These are phyloP conservation scores for Drosophila austrosaltans DNA, from an alignment of 2,888 invertebrate genomes.

Conservation along the genomic window DNA sequence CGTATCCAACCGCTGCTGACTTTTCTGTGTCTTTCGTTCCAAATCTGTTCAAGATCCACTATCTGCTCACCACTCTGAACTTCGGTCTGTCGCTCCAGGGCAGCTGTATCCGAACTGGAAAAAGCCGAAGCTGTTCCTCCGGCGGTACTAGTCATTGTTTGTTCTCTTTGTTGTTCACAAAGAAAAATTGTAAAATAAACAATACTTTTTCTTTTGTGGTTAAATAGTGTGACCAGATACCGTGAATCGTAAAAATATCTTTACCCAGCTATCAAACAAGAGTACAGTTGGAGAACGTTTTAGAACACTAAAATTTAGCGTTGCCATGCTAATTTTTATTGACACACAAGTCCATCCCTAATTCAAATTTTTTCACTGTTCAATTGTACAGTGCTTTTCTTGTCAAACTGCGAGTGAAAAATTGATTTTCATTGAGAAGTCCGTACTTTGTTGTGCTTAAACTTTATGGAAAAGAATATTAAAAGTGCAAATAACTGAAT, in stretches of 20 bases:
- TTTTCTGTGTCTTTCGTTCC: conserved; percentile 79
- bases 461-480: neutral
- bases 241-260: neutral
- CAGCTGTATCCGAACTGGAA: conserved; percentile 79
- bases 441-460: neutral
- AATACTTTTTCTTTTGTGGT: neutral
- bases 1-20: conserved; percentile 87
- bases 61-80: conserved; percentile 36
- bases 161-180: neutral
- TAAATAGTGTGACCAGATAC: neutral
- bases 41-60: conserved; percentile 76
- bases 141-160: neutral
- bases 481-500: neutral
- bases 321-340: no score
- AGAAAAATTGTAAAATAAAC: conserved; percentile 1
- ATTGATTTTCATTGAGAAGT: neutral
- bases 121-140: conserved; percentile 72
- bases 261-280: no score
- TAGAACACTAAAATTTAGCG: no score
- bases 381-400: neutral
- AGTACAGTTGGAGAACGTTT: no score
- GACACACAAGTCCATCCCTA: neutral
- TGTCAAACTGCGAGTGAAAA: neutral
- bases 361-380: neutral
- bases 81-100: conserved; percentile 77